phyloP scores from a whole-genome alignment of 1,140 invertebrate genomes.

The Calephelis nemesis region DNA sequence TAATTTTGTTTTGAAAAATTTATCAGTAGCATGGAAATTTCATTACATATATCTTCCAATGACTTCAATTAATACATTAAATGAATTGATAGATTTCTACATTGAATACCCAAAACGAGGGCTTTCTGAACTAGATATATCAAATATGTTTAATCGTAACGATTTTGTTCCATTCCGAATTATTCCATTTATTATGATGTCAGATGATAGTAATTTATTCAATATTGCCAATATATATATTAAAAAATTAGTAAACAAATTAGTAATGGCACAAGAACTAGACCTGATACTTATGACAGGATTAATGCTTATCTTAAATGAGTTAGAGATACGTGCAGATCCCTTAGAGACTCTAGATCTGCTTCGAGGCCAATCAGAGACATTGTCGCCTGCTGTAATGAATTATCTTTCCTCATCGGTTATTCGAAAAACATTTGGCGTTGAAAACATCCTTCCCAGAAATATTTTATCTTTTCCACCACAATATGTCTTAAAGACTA shows the following conservation, averaged over 20 bases:
- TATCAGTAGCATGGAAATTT: conserved; percentile 66
- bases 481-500: conserved; percentile 59
- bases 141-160: conserved; percentile 38
- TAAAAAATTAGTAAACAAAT: conserved; percentile 35
- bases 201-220: conserved; percentile 22
- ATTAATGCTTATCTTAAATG: conserved; percentile 52
- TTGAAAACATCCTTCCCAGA: conserved; percentile 45
- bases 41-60: conserved; percentile 71
- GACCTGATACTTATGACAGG: conserved; percentile 59
- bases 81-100: conserved; percentile 63
- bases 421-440: conserved; percentile 50
- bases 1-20: conserved; percentile 56
- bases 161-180: conserved; percentile 58
- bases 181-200: conserved; percentile 36
- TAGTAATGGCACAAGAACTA: conserved; percentile 51
- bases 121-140: conserved; percentile 27
- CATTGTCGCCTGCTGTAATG: conserved; percentile 44
- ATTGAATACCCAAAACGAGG: conserved; percentile 28
- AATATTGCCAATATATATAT: neutral
- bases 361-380: conserved; percentile 55
- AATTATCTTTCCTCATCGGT: conserved; percentile 48
- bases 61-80: conserved; percentile 51
- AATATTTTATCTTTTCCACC: conserved; percentile 53
- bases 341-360: conserved; percentile 53
- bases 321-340: conserved; percentile 36